Conservation (phyloP, 2,113 vertebrate genomes). For the Apteryx owenii region DNA sequence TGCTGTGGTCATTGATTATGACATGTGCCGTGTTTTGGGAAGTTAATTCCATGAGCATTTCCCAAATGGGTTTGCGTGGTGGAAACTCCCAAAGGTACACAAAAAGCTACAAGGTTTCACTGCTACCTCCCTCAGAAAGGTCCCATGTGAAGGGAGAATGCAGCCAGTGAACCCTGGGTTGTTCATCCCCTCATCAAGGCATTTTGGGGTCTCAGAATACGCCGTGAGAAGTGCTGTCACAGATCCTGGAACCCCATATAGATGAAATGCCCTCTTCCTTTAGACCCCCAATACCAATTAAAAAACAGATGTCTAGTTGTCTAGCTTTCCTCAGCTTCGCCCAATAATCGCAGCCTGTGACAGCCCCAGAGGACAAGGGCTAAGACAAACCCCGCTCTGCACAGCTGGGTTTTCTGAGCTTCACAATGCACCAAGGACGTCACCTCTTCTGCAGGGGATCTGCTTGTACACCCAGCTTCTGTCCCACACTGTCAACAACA, state of each 20-base stretch:
- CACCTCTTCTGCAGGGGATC: neutral
- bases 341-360: neutral
- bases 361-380: neutral
- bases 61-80: neutral
- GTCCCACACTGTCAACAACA: neutral
- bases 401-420: neutral
- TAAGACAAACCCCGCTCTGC: neutral
- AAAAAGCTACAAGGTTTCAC: conserved; percentile 21
- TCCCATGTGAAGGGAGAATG: conserved; percentile 7
- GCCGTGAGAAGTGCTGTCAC: neutral
- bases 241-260: neutral
- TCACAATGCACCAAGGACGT: neutral
- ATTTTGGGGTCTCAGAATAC: neutral
- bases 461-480: neutral
- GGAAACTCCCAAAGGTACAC: conserved; percentile 50
- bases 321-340: neutral
- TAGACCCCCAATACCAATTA: neutral
- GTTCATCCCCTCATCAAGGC: neutral
- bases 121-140: neutral
- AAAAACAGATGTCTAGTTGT: neutral
- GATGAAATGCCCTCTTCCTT: neutral
- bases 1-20: conserved; percentile 28
- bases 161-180: neutral
- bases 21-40: conserved; percentile 32
- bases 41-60: conserved; percentile 64